These are phyloP conservation scores for Galerucella pusilla DNA, from an alignment of 2,888 invertebrate species.

Conservation along the genomic window DNA sequence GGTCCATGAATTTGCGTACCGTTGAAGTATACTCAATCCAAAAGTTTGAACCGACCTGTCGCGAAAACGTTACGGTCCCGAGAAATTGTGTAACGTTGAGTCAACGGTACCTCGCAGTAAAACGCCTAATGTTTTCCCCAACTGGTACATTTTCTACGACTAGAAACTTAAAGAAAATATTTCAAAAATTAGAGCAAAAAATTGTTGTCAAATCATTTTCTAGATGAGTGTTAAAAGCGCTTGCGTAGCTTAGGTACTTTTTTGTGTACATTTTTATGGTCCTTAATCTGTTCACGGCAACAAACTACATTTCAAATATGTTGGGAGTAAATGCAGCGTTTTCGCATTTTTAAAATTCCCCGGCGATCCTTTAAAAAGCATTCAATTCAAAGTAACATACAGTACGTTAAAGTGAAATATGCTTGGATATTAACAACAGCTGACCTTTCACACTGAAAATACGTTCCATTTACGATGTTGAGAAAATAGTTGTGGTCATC, in stretches of 20 bases:
- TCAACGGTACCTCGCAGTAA: no score
- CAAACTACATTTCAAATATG: neutral
- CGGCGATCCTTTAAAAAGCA: neutral
- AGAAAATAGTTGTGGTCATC: conserved; percentile 5
- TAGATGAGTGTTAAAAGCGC: no score
- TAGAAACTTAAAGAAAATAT: no score
- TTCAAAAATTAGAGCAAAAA: no score
- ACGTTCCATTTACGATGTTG: neutral
- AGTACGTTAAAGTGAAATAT: conserved; percentile 14
- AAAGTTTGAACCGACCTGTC: no score
- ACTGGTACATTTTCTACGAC: no score
- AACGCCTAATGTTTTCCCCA: no score
- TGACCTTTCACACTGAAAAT: conserved; percentile 15
- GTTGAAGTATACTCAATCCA: no score
- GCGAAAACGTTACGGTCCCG: no score
- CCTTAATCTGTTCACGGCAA: neutral
- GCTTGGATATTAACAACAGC: conserved; percentile 9
- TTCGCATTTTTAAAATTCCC: conserved; percentile 6
- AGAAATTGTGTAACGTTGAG: no score
- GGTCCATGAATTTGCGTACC: no score
- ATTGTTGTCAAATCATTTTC: no score
- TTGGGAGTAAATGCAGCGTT: neutral
- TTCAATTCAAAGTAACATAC: conserved; percentile 7
- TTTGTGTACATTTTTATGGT: neutral
- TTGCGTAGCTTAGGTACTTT: neutral